Evolutionary conservation across 2,797 vertebrate genomes (phyloP), one percentile per base, ranked within the genome.

Genomic region (Rhynchonycteris naso): DNA sequence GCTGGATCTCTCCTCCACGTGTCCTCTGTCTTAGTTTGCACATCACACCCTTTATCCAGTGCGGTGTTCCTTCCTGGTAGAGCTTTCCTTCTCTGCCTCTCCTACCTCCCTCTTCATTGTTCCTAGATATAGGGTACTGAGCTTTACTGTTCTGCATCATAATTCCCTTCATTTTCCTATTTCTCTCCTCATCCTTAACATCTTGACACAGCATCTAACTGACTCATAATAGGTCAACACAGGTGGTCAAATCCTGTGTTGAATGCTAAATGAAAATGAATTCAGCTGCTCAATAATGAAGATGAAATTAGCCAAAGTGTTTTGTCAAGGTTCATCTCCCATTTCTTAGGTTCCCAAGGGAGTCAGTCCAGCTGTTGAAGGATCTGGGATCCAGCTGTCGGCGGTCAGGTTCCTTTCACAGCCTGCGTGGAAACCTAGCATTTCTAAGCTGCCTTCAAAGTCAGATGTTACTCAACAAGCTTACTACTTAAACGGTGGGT

Each of bases 401-500:
- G 54, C 22, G 38, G 14, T 91, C 56, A 19, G 47, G 71, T 71
- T 75, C 75, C 91, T 91, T 90, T 69, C 38, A 68, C n/a, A 90
- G 88, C 47, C 71, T 84, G 61, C 56, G 87, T 81, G 63, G 61
- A 82, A 88, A 79, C 68, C 80, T 65, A 59, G 56, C 35, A 38
- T 52, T 83, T 81, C 63, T 68, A 90, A 90, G 85, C 11, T 3
- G 14, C 71, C 78, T 84, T 81, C 87, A 13, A 75, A 81, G 76
- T 88, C 76, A 81, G 56, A 87, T 38, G 71, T 72, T 50, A 56
- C 66, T 50, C 58, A 93, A 79, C 76, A 78, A 81, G 84, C 58
- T 54, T n/a, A 72, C 54, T 80, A 30, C 19, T 33, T 33, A 54
- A 54, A 71, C 5, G 28, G 52, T 11, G 18, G 24, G n/a, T 13